Conservation (phyloP, 2,888 invertebrate species). For the Acleris emargana region DNA sequence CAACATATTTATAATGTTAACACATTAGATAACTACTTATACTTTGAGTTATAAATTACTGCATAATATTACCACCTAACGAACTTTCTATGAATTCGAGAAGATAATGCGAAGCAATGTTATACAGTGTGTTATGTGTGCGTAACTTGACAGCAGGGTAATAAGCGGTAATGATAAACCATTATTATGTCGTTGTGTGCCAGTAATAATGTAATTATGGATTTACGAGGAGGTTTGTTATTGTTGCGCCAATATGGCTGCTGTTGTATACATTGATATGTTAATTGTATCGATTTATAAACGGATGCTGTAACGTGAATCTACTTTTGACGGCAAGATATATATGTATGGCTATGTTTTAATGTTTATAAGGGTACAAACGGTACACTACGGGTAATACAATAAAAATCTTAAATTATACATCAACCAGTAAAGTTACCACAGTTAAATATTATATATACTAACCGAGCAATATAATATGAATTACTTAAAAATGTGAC, state of each 20-base stretch:
- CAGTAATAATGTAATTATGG: slow-evolving; percentile 12
- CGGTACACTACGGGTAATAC: too few species aligned
- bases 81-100: slow-evolving; percentile 33
- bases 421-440: too few species aligned
- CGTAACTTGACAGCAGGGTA: slow-evolving; percentile 18
- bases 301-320: background rate
- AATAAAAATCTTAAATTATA: too few species aligned
- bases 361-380: too few species aligned
- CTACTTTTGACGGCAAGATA: slow-evolving; percentile 5
- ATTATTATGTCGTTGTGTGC: slow-evolving; percentile 14
- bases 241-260: slow-evolving; percentile 11
- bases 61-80: slow-evolving; percentile 21
- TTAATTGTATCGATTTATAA: slow-evolving; percentile 9
- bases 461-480: too few species aligned
- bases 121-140: slow-evolving; percentile 21
- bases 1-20: slow-evolving; percentile 19
- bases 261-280: slow-evolving; percentile 13
- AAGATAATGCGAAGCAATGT: slow-evolving; percentile 22
- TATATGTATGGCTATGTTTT: too few species aligned
- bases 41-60: slow-evolving; percentile 27
- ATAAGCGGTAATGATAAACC: slow-evolving; percentile 7
- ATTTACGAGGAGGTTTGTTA: background rate
- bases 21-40: slow-evolving; percentile 25
- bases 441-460: too few species aligned
- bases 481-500: too few species aligned